Evolutionary conservation across 2,113 vertebrate genomes (phyloP).

Genomic region (Clinocottus analis): DNA sequence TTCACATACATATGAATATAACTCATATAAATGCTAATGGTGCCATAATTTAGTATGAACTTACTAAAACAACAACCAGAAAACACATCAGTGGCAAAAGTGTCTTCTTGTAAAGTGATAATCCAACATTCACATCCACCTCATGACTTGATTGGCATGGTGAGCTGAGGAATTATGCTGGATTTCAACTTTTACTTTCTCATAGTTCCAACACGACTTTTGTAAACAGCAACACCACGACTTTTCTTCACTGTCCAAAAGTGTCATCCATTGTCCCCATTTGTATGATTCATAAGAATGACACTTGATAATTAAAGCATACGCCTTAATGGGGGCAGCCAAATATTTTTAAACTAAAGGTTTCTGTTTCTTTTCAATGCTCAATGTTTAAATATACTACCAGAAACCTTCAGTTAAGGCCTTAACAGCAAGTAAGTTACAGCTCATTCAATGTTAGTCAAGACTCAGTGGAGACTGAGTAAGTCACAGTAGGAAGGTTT

Average conservation of each 20-base stretch:
- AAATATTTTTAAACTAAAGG: background rate
- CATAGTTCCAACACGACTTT: background rate
- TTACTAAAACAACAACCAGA: background rate
- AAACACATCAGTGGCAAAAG: background rate
- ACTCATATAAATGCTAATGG: background rate
- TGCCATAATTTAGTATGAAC: background rate
- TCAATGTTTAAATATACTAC: background rate
- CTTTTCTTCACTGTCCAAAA: background rate
- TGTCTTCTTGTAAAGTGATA: background rate
- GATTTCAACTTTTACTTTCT: background rate
- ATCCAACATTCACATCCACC: background rate
- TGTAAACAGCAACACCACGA: background rate
- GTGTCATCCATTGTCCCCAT: background rate
- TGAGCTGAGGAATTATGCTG: background rate
- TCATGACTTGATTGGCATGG: background rate
- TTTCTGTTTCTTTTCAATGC: slow-evolving; percentile 6
- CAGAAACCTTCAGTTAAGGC: background rate
- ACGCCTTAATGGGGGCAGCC: background rate
- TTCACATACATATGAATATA: no score
- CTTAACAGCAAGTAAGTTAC: background rate
- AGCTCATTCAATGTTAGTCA: slow-evolving; percentile 5
- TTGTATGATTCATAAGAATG: background rate
- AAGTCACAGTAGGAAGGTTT: slow-evolving; percentile 20
- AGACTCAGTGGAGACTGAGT: background rate
- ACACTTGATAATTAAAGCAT: slow-evolving; percentile 1